These are phyloP conservation scores for Gallinago stenura DNA, from an alignment of 2,797 vertebrate genomes.

Conservation along the genomic window DNA sequence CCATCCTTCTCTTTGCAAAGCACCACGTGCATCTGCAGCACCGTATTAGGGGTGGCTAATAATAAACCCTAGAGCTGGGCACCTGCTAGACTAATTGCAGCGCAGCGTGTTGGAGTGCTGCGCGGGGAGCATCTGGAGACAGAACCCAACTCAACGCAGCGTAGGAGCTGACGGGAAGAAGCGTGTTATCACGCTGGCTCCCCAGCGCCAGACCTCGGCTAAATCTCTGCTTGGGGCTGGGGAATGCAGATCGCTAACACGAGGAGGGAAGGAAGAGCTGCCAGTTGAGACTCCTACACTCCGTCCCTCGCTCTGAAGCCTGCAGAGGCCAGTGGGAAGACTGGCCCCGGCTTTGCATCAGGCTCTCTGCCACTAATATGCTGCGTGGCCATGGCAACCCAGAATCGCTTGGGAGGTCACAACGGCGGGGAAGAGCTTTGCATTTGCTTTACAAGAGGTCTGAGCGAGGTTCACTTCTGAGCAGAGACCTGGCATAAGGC, in stretches of 20 bases:
- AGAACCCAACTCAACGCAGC: background rate
- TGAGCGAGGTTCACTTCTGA: background rate
- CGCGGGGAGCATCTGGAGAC: background rate
- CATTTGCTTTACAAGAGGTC: background rate
- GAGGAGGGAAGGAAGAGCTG: background rate
- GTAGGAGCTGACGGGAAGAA: background rate
- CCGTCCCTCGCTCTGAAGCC: background rate
- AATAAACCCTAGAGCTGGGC: background rate
- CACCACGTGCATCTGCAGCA: background rate
- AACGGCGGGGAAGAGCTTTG: background rate
- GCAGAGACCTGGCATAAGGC: background rate
- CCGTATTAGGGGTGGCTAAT: rapidly evolving
- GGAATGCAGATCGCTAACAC: background rate
- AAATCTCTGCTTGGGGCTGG: background rate
- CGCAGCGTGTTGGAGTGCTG: background rate
- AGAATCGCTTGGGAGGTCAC: background rate
- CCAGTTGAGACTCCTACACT: rapidly evolving
- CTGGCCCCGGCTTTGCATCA: background rate
- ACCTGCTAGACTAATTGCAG: background rate
- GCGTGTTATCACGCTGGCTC: background rate
- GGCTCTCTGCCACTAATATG: background rate
- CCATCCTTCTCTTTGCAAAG: background rate
- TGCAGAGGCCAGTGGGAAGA: background rate
- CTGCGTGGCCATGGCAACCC: background rate
- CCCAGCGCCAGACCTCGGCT: rapidly evolving